Base-by-base conservation (phyloP, 2,113 vertebrate genomes). In the Pelecanus crispus region DNA sequence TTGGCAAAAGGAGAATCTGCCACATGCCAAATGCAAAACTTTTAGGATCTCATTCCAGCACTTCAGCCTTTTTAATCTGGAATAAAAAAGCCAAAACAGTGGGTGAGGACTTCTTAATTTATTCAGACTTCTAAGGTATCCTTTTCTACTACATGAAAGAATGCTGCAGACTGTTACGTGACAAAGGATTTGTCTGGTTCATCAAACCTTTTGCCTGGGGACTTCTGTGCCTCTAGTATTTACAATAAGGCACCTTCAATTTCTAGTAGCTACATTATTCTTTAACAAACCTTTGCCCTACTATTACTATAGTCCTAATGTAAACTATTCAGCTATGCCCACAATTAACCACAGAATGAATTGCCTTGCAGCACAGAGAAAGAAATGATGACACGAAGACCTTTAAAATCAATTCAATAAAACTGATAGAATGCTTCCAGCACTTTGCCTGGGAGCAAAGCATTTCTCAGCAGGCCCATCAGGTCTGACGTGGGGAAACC, bases 191-290 rank as follows among this genome's bases (percentile, higher is more conserved):
- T 92, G 53, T 86, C 81, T 93, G 84, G 62, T 94, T 96, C 85
- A 77, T 92, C 56, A 93, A 73, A 80, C 66, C 81, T 86, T 93
- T 94, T 90, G 92, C 90, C 68, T 53, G 67, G 44, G 58, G 81
- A 58, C 36, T 80, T 65, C 21, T 88, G 42, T 82, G 78, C 74
- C 66, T 92, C 53, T 58, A 70, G 85, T 95, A 77, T 94, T 90
- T 92, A 95, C 87, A 96, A 86, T 90, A 63, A 95, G 81, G 85
- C 81, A 93, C 85, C 92, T 96, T 92, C 93, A 58, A 50, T 95
- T 90, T 83, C 94, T 88, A 24, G 87, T 70, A 80, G 85, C 53
- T 85, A 58, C 84, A 92, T 96, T 95, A 84, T 96, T 91, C 91
- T 87, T 88, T 68, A 73, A 66, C 85, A 95, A 96, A 93, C 70